Percentiles rank a stretch among this genome's conserved stretches.
Evolutionary conservation across 2,888 invertebrate genomes (phyloP).

Genomic region (Rhaphigaster nebulosa): DNA sequence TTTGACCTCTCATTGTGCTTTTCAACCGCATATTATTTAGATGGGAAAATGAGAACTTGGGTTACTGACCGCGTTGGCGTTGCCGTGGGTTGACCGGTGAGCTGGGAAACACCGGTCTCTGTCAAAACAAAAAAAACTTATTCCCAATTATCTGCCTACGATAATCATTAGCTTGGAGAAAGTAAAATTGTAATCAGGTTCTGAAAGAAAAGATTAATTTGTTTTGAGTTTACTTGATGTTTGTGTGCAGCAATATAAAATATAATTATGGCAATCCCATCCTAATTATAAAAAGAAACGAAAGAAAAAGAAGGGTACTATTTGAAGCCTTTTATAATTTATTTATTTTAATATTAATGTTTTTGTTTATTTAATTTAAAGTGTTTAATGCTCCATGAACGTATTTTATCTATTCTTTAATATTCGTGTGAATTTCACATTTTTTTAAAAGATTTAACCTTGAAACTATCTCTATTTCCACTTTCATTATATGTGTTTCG

Average conservation of each 20-base stretch:
- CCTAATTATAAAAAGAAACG: no score
- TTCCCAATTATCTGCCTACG: background rate
- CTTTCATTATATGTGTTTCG: no score
- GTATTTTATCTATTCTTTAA: no score
- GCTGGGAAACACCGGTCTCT: background rate
- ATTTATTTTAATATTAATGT: no score
- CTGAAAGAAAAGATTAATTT: background rate
- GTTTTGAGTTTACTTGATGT: background rate
- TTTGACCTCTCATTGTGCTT: background rate
- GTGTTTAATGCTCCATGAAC: no score
- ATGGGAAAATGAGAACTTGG: background rate
- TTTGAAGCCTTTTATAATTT: no score
- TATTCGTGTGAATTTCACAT: no score
- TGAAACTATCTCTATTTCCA: no score
- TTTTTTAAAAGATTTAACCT: no score
- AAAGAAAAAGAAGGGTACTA: no score
- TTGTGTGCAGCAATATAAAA: background rate
- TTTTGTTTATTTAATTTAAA: no score
- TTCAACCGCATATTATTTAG: background rate
- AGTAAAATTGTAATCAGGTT: background rate
- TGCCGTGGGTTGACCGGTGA: constrained; percentile 5
- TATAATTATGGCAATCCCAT: no score
- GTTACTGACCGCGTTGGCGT: constrained; percentile 38
- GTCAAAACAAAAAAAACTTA: background rate
- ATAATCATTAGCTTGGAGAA: background rate